Conservation (phyloP, 2,797 vertebrate species). For the Gallinago stenura region DNA sequence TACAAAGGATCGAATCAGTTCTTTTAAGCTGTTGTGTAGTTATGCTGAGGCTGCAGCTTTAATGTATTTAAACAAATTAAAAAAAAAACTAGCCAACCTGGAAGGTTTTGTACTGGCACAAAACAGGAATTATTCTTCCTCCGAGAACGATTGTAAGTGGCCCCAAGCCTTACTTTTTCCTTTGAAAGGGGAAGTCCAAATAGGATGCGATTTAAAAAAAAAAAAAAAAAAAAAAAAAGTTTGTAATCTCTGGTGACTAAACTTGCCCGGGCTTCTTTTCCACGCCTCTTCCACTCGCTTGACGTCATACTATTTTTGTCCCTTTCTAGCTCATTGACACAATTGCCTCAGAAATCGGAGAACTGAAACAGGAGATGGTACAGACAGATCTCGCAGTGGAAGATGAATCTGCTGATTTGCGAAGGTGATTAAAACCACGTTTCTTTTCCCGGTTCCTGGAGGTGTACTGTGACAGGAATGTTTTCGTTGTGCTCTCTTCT, state of each 20-base stretch:
- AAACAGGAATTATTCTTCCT: neutral
- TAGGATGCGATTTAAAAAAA: neutral
- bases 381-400: slow-evolving; percentile 80
- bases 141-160: neutral
- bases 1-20: neutral
- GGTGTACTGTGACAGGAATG: neutral
- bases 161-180: slow-evolving; percentile 22
- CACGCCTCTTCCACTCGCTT: slow-evolving; percentile 76
- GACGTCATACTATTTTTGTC: slow-evolving; percentile 77
- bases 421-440: slow-evolving; percentile 79
- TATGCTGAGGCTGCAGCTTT: neutral
- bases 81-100: neutral
- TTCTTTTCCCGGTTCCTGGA: neutral
- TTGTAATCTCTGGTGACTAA: slow-evolving; percentile 63
- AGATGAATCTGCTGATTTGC: slow-evolving; percentile 76
- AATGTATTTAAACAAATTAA: neutral
- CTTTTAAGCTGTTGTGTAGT: neutral
- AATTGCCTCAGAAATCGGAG: slow-evolving; percentile 91
- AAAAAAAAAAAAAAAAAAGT: neutral
- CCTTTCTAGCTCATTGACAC: slow-evolving; percentile 91
- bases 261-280: slow-evolving; percentile 35
- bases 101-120: neutral
- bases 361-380: slow-evolving; percentile 95
- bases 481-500: neutral
- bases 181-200: slow-evolving; percentile 72